These are phyloP conservation scores for Loris lydekkerianus DNA, from an alignment of 2,797 vertebrate species.

Conservation along the genomic window DNA sequence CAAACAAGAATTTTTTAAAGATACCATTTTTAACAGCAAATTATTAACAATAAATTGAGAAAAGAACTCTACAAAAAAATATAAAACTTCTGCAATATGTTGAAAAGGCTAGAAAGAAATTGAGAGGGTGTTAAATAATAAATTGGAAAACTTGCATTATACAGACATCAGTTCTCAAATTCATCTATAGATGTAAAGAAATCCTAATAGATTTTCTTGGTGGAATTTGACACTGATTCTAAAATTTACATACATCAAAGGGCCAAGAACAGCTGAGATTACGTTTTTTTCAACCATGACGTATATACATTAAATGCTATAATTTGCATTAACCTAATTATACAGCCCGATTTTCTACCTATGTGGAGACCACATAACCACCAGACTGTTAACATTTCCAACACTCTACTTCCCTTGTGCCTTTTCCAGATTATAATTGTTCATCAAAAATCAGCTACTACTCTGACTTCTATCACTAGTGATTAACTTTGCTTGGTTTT, in stretches of 20 bases:
- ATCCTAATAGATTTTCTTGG: not conserved
- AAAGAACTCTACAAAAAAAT: not conserved
- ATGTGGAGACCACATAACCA: not conserved
- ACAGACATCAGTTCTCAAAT: not conserved
- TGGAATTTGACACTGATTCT: not conserved
- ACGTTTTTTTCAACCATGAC: not conserved
- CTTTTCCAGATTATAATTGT: not conserved
- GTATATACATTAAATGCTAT: not conserved
- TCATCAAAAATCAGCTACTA: not conserved
- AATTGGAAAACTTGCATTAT: not conserved
- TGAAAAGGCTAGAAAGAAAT: not conserved
- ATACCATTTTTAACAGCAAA: not conserved
- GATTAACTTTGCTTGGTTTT: not conserved
- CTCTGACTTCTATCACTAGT: not conserved
- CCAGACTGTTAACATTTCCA: not conserved
- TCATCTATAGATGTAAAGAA: not conserved
- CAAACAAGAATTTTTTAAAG: not conserved
- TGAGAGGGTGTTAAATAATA: not conserved
- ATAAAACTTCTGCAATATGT: not conserved
- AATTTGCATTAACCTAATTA: not conserved
- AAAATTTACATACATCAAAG: constrained; percentile 13
- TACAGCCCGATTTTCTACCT: not conserved
- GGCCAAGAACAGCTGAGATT: not conserved
- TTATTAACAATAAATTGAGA: not conserved
- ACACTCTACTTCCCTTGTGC: not conserved